These are phyloP conservation scores for Rhinogobius similis DNA, from an alignment of 2,113 vertebrate species.

Conservation along the genomic window DNA sequence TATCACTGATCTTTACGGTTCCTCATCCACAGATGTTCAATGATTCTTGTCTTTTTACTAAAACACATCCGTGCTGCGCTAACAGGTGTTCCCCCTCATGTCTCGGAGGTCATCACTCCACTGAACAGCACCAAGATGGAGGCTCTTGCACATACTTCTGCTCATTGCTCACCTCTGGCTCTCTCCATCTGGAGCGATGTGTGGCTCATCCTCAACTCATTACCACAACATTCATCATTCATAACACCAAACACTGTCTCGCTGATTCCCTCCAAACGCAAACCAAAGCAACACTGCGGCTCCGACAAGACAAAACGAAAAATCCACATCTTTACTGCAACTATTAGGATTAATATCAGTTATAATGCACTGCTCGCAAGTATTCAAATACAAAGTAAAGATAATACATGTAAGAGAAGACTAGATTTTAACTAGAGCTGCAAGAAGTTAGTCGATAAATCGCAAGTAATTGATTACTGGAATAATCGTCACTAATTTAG, in stretches of 20 bases:
- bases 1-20: slow-evolving; percentile 30
- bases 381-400: not conserved
- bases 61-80: slow-evolving; percentile 31
- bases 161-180: slow-evolving; percentile 29
- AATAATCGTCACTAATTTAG: no score
- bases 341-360: not conserved
- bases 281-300: slow-evolving; percentile 17
- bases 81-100: slow-evolving; percentile 62
- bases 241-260: slow-evolving; percentile 24
- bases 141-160: slow-evolving; percentile 28
- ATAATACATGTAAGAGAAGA: no score
- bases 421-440: no score
- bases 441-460: no score
- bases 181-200: slow-evolving; percentile 43
- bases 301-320: slow-evolving; percentile 11
- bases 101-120: slow-evolving; percentile 48
- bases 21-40: slow-evolving; percentile 27
- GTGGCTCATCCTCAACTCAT: slow-evolving; percentile 40
- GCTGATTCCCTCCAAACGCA: slow-evolving; percentile 17
- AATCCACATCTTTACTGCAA: slow-evolving; percentile 36
- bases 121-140: slow-evolving; percentile 13
- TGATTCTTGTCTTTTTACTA: slow-evolving; percentile 18
- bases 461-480: no score
- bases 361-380: not conserved
- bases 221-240: slow-evolving; percentile 46